Evolutionary conservation across 2,888 invertebrate genomes (phyloP), one percentile per base, ranked within the genome.

Genomic region (Marasmarcha lunaedactyla): DNA sequence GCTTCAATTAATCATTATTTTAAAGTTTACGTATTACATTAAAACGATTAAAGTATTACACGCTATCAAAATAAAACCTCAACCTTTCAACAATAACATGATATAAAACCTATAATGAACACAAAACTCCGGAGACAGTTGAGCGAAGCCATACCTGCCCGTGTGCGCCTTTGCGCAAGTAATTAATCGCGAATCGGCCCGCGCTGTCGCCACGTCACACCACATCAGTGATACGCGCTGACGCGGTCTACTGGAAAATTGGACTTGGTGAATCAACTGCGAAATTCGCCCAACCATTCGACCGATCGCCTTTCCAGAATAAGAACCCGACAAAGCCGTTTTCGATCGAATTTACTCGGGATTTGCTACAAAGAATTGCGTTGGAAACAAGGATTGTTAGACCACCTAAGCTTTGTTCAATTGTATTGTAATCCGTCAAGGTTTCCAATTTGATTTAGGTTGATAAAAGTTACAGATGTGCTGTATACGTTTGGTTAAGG

Each of bases 231-330:
- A 65, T 54, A 57, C 43, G 54, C 52, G 56, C 57, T 56, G 46
- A 52, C 46, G 57, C 77, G 61, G 56, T 74, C 71, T 72, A 46
- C 55, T 62, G 76, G 73, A 78, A 81, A 81, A 79, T 79, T 78
- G 72, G 58, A 71, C 64, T 59, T 44, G 61, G 55, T 50, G 66
- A 67, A 55, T 63, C 64, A 59, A 64, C 63, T 63, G 66, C 63
- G 63, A 65, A 69, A 69, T 64, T 63, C 64, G 65, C 64, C 30
- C 30, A 30, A 4, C 30, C 30, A 30, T 30, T 30, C 30, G 30
- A 12, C n/a, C 30, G 13, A 36, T 36, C 36, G 36, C 30, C 40
- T 40, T 36, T 40, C 33, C 9, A 20, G 20, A 20, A 20, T 20
- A 20, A 27, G 20, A 26, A 33, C 7, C 20, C 20, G 20, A 20